Evolutionary conservation across 2,113 vertebrate species (phyloP).

Genomic region (Mormyrus lacerda): DNA sequence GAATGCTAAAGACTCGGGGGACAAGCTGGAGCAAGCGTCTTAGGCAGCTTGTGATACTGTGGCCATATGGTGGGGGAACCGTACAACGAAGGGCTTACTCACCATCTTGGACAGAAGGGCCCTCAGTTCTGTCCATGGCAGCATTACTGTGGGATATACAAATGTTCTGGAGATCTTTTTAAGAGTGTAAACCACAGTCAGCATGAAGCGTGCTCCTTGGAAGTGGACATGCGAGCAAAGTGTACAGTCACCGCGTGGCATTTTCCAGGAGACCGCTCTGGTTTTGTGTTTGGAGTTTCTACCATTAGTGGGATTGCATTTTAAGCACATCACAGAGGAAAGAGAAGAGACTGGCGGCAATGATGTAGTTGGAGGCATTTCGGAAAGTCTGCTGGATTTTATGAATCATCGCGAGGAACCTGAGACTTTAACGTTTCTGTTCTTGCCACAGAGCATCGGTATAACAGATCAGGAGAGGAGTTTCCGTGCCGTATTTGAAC

Average conservation of each 20-base stretch:
- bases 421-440: constrained; percentile 1
- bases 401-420: not conserved
- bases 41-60: not conserved
- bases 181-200: not conserved
- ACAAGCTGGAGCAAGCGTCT: constrained; percentile 51
- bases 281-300: not conserved
- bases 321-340: not conserved
- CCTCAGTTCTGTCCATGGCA: not conserved
- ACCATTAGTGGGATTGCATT: not conserved
- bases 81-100: not conserved
- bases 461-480: not conserved
- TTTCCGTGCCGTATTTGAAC: not conserved
- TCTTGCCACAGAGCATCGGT: not conserved
- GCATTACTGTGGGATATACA: not conserved
- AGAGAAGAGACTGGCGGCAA: not conserved
- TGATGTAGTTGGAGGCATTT: not conserved
- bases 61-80: not conserved
- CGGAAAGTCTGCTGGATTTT: not conserved
- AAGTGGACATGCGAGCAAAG: not conserved
- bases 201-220: not conserved
- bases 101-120: not conserved
- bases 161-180: not conserved
- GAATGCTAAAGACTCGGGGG: constrained; percentile 65
- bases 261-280: not conserved
- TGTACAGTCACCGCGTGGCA: not conserved